These are phyloP conservation scores for Nymphalis io DNA, from an alignment of 1,140 invertebrate genomes.

Conservation along the genomic window DNA sequence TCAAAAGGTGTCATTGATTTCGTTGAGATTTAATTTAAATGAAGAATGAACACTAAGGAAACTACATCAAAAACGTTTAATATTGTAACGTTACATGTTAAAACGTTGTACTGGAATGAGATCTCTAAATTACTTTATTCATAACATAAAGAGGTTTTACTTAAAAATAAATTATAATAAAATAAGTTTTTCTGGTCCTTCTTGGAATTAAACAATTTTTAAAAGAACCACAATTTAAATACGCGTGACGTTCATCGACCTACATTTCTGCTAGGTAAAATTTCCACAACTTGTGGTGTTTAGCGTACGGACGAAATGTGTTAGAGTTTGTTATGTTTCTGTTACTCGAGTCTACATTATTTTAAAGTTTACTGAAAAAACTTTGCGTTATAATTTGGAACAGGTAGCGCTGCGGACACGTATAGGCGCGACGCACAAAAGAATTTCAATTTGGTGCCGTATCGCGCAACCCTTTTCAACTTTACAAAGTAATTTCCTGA, in stretches of 20 bases:
- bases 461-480: conserved; percentile 75
- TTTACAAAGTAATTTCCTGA: conserved; percentile 75
- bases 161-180: background rate
- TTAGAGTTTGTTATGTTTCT: conserved; percentile 4
- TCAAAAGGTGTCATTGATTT: too few relatives aligned
- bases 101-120: too few relatives aligned
- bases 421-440: conserved; percentile 68
- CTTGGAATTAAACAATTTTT: background rate
- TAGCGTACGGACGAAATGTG: background rate
- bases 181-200: background rate
- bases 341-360: conserved; percentile 14
- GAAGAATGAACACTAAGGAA: too few relatives aligned
- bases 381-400: conserved; percentile 52
- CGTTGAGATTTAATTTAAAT: too few relatives aligned
- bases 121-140: too few relatives aligned
- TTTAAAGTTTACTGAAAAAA: conserved; percentile 41
- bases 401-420: conserved; percentile 68
- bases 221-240: conserved; percentile 8
- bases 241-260: background rate
- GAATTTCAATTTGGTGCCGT: conserved; percentile 76
- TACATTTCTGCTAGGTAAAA: conserved; percentile 3
- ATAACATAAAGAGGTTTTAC: background rate
- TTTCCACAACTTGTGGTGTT: conserved; percentile 7
- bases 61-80: too few relatives aligned
- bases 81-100: too few relatives aligned